These are phyloP conservation scores for Phocides pigmalion DNA, from an alignment of 1,140 invertebrate genomes.

Conservation along the genomic window DNA sequence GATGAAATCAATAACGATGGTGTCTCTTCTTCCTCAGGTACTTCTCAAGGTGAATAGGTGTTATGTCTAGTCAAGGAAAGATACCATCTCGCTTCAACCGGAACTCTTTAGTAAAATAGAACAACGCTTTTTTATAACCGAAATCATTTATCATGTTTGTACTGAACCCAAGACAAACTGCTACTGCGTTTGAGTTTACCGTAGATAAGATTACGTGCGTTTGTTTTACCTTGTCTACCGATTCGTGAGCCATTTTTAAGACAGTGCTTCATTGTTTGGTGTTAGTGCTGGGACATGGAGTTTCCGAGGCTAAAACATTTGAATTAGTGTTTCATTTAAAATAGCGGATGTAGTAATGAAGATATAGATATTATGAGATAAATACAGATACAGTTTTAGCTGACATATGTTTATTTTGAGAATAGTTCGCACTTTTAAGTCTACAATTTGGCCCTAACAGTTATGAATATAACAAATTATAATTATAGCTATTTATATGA, in stretches of 20 bases:
- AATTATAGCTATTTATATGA: too few relatives aligned
- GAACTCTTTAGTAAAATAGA: slow-evolving; percentile 76
- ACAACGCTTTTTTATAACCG: slow-evolving; percentile 77
- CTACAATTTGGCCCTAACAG: too few relatives aligned
- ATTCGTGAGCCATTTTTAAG: slow-evolving; percentile 76
- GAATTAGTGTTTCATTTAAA: neutral
- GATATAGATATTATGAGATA: too few relatives aligned
- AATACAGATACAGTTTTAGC: too few relatives aligned
- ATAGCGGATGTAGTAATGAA: too few relatives aligned
- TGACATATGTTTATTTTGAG: too few relatives aligned
- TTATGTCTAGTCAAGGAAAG: slow-evolving; percentile 73
- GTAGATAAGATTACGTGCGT: slow-evolving; percentile 78
- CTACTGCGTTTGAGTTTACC: slow-evolving; percentile 80
- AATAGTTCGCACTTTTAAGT: too few relatives aligned
- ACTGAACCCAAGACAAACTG: slow-evolving; percentile 81
- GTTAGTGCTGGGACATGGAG: slow-evolving; percentile 42
- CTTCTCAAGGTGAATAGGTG: slow-evolving; percentile 83
- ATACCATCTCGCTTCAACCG: slow-evolving; percentile 70
- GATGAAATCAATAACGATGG: slow-evolving; percentile 41
- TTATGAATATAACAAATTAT: too few relatives aligned
- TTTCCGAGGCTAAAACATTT: slow-evolving; percentile 44
- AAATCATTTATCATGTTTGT: slow-evolving; percentile 83
- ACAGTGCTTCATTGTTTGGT: slow-evolving; percentile 76
- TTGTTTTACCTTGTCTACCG: slow-evolving; percentile 80
- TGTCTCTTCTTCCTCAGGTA: slow-evolving; percentile 81